These are phyloP conservation scores for Steatocranus sp. DNA, from an alignment of 2,797 vertebrate genomes.

Conservation along the genomic window DNA sequence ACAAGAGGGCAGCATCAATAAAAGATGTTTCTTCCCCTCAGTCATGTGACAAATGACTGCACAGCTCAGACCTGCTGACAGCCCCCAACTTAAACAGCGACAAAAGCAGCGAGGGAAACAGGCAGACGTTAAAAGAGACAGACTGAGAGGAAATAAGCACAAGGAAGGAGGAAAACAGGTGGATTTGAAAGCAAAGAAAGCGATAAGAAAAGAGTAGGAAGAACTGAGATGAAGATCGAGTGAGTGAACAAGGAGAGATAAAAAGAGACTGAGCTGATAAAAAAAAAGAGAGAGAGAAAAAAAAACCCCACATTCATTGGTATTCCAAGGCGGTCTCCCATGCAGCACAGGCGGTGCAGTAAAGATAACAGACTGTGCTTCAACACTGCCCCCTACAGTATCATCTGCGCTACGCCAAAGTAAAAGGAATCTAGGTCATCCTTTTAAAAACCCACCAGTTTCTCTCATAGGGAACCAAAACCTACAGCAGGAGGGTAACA, in stretches of 20 bases:
- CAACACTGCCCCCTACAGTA: constrained; percentile 71
- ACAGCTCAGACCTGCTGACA: constrained; percentile 57
- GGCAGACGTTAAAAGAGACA: neutral
- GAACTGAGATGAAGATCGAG: constrained; percentile 19
- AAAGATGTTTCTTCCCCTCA: constrained; percentile 55
- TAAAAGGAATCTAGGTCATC: constrained; percentile 70
- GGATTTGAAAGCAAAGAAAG: constrained; percentile 27
- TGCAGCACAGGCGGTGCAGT: constrained; percentile 65
- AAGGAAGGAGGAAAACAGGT: constrained; percentile 37
- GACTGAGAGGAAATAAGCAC: neutral
- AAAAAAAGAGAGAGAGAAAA: neutral
- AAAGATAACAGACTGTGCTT: neutral
- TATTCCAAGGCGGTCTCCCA: constrained; percentile 74
- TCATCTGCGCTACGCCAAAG: neutral
- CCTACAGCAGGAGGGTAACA: constrained; percentile 40
- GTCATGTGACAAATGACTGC: constrained; percentile 65
- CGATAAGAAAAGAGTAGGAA: constrained; percentile 3
- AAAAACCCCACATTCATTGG: constrained; percentile 60
- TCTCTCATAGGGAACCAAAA: constrained; percentile 54
- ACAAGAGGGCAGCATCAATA: constrained; percentile 43
- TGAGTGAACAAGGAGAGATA: constrained; percentile 1
- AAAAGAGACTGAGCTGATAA: constrained; percentile 23
- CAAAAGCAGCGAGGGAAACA: constrained; percentile 9
- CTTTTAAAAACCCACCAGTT: constrained; percentile 51
- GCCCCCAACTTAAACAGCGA: constrained; percentile 37